Evolutionary conservation across 2,888 invertebrate genomes (phyloP).

Genomic region (Drosophila buzzatii): DNA sequence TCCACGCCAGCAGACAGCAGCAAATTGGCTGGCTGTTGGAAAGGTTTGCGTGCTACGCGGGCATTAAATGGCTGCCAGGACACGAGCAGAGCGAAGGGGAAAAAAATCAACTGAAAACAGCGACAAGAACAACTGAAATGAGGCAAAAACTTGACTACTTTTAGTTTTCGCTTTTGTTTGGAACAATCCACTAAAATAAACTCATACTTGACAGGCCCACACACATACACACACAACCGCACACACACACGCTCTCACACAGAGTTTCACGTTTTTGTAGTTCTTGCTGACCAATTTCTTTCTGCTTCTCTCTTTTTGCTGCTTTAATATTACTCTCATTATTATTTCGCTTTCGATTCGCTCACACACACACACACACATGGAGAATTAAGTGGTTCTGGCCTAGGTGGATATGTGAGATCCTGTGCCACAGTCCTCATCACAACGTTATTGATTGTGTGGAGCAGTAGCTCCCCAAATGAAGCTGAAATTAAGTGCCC

Average conservation of each 20-base stretch:
- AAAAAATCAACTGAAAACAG: conserved; percentile 30
- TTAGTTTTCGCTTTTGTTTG: conserved; percentile 63
- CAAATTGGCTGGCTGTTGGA: conserved; percentile 58
- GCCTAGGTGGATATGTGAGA: conserved; percentile 65
- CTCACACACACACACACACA: conserved; percentile 14
- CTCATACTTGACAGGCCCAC: conserved; percentile 36
- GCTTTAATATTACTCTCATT: conserved; percentile 73
- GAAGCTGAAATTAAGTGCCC: conserved; percentile 74
- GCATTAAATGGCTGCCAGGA: conserved; percentile 70
- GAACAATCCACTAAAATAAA: conserved; percentile 40
- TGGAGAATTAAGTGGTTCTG: conserved; percentile 64
- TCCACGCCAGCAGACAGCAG: conserved; percentile 46
- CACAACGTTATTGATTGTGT: conserved; percentile 75
- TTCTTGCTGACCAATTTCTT: conserved; percentile 58
- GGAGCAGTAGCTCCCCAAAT: conserved; percentile 45
- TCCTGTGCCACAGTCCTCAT: conserved; percentile 67
- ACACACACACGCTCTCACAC: not conserved
- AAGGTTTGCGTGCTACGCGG: conserved; percentile 65
- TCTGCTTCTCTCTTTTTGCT: conserved; percentile 15
- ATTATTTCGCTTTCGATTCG: conserved; percentile 72
- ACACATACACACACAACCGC: conserved; percentile 6
- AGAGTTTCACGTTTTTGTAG: conserved; percentile 25
- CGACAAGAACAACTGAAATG: conserved; percentile 23
- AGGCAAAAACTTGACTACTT: conserved; percentile 61
- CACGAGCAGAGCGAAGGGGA: conserved; percentile 19